phyloP scores from a whole-genome alignment of 2,113 vertebrate genomes.

The Oxyura jamaicensis region DNA sequence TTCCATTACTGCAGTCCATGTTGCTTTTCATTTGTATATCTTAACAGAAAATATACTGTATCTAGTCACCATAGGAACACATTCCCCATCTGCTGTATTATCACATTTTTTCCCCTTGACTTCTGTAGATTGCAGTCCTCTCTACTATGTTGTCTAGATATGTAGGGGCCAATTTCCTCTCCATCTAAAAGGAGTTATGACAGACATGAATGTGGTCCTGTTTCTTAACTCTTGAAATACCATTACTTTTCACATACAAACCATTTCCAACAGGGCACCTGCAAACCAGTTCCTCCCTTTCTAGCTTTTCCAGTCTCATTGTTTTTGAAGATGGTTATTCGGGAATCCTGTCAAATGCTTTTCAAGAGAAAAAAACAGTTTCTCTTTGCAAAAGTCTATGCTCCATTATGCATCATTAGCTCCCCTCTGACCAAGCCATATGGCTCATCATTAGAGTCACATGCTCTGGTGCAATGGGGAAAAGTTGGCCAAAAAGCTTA shows the following conservation, averaged over 20 bases:
- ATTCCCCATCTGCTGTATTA: conserved; percentile 65
- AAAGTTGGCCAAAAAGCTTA: not conserved
- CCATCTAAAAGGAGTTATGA: conserved; percentile 33
- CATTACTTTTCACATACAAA: not conserved
- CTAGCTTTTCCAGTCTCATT: not conserved
- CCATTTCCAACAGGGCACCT: not conserved
- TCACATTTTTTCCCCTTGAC: conserved; percentile 69
- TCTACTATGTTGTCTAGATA: conserved; percentile 59
- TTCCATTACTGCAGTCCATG: not conserved
- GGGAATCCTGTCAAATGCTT: accelerated
- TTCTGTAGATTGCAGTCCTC: conserved; percentile 55
- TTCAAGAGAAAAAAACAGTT: not conserved
- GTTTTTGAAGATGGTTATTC: not conserved
- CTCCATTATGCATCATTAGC: not conserved
- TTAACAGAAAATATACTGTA: conserved; percentile 60
- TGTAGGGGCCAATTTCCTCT: conserved; percentile 60
- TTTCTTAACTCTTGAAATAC: conserved; percentile 61
- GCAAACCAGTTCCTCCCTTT: not conserved
- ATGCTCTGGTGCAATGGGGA: not conserved
- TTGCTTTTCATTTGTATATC: conserved; percentile 54
- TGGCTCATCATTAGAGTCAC: not conserved
- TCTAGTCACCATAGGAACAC: conserved; percentile 65
- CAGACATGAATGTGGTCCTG: not conserved
- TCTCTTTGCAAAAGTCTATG: not conserved
- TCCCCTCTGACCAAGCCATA: not conserved